Base-by-base conservation (phyloP, 2,797 vertebrate genomes). In the Sardinella longiceps region DNA sequence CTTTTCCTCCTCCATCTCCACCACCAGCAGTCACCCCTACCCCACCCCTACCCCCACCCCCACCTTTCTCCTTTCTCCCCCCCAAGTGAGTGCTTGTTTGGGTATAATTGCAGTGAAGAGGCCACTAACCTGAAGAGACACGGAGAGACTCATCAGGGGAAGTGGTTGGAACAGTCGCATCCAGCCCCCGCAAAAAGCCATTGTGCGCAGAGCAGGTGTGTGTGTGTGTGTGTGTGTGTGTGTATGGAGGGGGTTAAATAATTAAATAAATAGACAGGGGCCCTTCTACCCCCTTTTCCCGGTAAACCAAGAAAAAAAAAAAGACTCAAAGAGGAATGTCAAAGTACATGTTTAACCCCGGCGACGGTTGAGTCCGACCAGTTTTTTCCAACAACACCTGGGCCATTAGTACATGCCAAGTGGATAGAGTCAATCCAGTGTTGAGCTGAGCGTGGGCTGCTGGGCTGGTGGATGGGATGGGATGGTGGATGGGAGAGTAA, bases 31-130 rank as follows among this genome's bases (percentile, higher is more conserved):
- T 7, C 46, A 46, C 46, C 7, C 46, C 7, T 11, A 46, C 46
- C 7, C 48, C 60, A 63, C 60, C 25, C 60, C 25, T 25, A 63
- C 60, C 12, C 12, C 18, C 11, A 33, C 63, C 28, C 28, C 18
- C 18, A 23, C 53, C 53, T 4, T 18, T 3, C 28, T 3, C 28
- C 12, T 15, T 18, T 14, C 43, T 20, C 66, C 70, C 66, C 70
- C 43, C 37, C 14, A 37, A 84, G 25, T 20, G 80, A 80, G 33
- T 84, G 86, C 77, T 82, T 51, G 39, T 85, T 87, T 86, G 86
- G 81, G 33, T 33, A 83, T 85, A 84, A 81, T 82, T 86, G 50
- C 83, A 82, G 70, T 46, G 48, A 60, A 85, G 84, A 82, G 82
- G 51, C 81, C 51, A 43, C 46, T 83, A 85, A 56, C 77, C 5